Percentiles rank a stretch among this genome's conserved stretches.
These are phyloP conservation scores for Rhodinocichla rosea DNA, from an alignment of 2,113 vertebrate species.

Conservation along the genomic window DNA sequence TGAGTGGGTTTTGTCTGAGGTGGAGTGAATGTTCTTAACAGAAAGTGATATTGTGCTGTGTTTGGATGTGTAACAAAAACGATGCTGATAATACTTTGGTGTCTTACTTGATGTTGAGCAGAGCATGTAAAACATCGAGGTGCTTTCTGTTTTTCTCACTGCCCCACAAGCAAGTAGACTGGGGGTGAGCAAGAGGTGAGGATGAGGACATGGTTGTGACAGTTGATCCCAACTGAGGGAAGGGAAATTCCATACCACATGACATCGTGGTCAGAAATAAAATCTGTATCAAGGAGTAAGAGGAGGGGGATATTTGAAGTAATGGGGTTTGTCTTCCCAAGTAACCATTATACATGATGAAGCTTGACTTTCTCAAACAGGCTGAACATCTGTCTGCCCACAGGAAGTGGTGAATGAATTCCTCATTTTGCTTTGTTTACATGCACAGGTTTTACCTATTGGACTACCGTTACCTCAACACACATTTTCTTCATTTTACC, in stretches of 20 bases:
- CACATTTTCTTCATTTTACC: neutral
- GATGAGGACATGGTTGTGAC: neutral
- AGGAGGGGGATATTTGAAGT: fast-evolving
- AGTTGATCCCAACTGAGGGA: neutral
- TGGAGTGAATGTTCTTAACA: neutral
- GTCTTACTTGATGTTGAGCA: neutral
- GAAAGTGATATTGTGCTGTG: neutral
- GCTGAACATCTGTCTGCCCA: neutral
- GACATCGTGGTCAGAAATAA: neutral
- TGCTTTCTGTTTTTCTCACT: neutral
- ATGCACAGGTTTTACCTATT: neutral
- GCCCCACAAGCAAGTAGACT: fast-evolving
- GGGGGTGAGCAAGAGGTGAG: neutral
- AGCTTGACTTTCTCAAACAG: neutral
- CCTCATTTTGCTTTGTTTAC: neutral
- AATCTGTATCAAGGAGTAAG: neutral
- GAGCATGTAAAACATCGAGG: neutral
- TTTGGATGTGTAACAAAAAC: neutral
- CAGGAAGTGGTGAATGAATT: fast-evolving
- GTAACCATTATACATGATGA: neutral
- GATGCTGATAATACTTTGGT: neutral
- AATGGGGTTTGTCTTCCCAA: neutral
- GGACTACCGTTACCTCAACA: neutral
- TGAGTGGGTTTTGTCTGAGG: neutral
- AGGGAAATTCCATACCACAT: fast-evolving